A percentile compares a stretch with the other conserved stretches of the same genome.
Conservation (phyloP, 2,113 vertebrate species). For the Connochaetes taurinus region DNA sequence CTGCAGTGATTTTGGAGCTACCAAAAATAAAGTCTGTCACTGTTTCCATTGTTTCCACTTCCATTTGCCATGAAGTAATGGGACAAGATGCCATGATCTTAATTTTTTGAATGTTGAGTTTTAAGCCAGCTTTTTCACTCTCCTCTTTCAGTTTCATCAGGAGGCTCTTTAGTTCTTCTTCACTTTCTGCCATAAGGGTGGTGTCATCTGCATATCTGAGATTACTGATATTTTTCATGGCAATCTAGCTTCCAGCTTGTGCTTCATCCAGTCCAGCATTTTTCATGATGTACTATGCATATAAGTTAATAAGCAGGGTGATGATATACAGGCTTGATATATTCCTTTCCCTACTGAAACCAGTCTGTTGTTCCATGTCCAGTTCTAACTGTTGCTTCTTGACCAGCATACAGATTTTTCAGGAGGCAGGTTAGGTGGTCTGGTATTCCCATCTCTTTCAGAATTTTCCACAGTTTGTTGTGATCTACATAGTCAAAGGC, state of each 20-base stretch:
- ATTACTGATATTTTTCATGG: background rate
- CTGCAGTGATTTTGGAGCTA: background rate
- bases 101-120: background rate
- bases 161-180: background rate
- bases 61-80: background rate
- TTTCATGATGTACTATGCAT: background rate
- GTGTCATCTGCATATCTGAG: background rate
- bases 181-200: background rate
- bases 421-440: background rate
- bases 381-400: background rate
- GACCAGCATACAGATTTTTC: background rate
- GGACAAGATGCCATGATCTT: background rate
- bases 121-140: background rate
- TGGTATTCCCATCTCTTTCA: background rate
- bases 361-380: background rate
- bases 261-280: background rate
- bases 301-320: background rate
- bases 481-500: background rate
- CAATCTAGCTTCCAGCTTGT: background rate
- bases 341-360: background rate
- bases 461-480: background rate
- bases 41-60: background rate
- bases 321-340: background rate
- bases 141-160: background rate
- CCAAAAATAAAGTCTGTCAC: background rate